Evolutionary conservation across 2,888 invertebrate genomes (phyloP).

Genomic region (Hermaeophaga mercurialis): DNA sequence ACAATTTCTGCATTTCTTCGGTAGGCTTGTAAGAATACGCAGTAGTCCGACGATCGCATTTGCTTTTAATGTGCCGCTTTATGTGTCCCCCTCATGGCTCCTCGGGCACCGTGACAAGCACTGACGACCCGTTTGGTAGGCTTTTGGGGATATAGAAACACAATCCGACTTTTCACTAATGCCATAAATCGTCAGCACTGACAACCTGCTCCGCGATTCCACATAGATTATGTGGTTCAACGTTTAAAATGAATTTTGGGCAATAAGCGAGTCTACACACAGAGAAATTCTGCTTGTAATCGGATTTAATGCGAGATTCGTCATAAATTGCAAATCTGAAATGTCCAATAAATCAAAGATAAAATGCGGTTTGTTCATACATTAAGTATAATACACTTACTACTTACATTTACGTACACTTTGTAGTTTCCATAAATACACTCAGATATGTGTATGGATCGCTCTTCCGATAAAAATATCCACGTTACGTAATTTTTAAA

Average conservation of each 20-base stretch:
- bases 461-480: too few species aligned
- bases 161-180: constrained; percentile 53
- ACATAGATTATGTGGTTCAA: constrained; percentile 38
- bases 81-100: constrained; percentile 39
- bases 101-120: constrained; percentile 36
- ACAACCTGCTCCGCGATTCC: constrained; percentile 46
- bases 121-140: constrained; percentile 48
- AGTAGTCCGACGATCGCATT: constrained; percentile 35
- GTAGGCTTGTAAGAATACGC: constrained; percentile 29
- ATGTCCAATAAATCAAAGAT: too few species aligned
- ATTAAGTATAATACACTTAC: too few species aligned
- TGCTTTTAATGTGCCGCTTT: constrained; percentile 46
- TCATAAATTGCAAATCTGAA: too few species aligned
- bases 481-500: too few species aligned
- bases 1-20: constrained; percentile 21
- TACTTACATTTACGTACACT: too few species aligned
- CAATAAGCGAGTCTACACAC: too few species aligned
- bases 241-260: background rate
- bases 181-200: constrained; percentile 50
- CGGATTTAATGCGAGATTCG: too few species aligned
- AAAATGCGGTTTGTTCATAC: too few species aligned
- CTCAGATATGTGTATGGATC: too few species aligned
- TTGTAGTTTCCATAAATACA: too few species aligned
- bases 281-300: too few species aligned
- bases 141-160: constrained; percentile 52